Evolutionary conservation across 1,140 invertebrate genomes (phyloP), one percentile per base, ranked within the genome.

Genomic region (Lordiphosa clarofinis): DNA sequence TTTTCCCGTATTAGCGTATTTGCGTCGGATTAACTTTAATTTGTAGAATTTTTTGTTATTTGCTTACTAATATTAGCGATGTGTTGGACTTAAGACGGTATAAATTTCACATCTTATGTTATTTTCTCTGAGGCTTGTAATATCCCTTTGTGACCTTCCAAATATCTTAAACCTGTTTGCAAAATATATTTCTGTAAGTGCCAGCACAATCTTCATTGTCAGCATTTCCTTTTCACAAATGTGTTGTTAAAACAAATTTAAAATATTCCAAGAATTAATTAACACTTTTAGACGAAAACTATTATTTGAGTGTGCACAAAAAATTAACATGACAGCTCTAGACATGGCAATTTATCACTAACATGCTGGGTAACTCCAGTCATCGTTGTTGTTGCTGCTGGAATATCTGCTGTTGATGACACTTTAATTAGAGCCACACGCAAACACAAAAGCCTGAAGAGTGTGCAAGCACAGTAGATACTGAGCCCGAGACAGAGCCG

Each of bases 341-440:
- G 76, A 82, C 79, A 84, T 82, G 64, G 79, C 78, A 82, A 82
- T 82, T 82, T 82, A 84, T 82, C 78, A 84, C 78, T 59, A 78
- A 78, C 76, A 78, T 73, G 70, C 50, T 73, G 65, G 56, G 28
- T 63, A 69, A 72, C 59, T 66, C 46, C 28, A 10, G 31, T 24
- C 56, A 56, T 57, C 36, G 38, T 21, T 56, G 57, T 56, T 58
- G 55, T 56, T 40, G 35, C 56, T 52, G 57, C 10, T 60, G 39
- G 42, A 43, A 59, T 67, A 57, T 68, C 63, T 74, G 71, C 71
- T 82, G 78, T 50, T 82, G 76, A 82, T 82, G 76, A 82, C 78
- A 82, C 76, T 82, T 82, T 82, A 84, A 82, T 84, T 82, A 84
- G 73, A 86, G 73, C 81, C 79, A 86, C 78, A 84, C 79, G 79